These are phyloP conservation scores for Nothoprocta perdicaria DNA, from an alignment of 2,113 vertebrate genomes.

Conservation along the genomic window DNA sequence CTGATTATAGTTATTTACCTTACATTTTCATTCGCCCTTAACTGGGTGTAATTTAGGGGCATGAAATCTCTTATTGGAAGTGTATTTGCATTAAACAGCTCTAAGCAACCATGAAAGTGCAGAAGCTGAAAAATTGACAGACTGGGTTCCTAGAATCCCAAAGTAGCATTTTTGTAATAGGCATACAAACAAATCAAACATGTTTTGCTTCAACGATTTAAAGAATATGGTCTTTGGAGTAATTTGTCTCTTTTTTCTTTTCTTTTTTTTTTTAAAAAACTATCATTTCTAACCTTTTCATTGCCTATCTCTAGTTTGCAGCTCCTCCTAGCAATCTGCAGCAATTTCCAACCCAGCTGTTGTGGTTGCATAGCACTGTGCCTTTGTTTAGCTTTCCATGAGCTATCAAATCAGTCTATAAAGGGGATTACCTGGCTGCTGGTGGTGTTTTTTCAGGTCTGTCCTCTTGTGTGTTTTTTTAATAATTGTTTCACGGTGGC, in stretches of 20 bases:
- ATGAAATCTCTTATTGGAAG: conserved; percentile 89
- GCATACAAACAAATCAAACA: conserved; percentile 88
- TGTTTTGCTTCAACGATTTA: conserved; percentile 85
- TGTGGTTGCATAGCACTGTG: conserved; percentile 42
- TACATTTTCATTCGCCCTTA: conserved; percentile 88
- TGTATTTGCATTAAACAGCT: conserved; percentile 87
- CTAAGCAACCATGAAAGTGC: conserved; percentile 87
- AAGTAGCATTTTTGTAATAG: conserved; percentile 86
- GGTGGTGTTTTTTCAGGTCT: conserved; percentile 63
- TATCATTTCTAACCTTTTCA: conserved; percentile 82
- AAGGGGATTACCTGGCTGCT: conserved; percentile 75
- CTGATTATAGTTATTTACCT: conserved; percentile 90
- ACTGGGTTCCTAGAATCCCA: conserved; percentile 84
- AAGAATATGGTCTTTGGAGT: conserved; percentile 84
- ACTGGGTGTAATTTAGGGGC: conserved; percentile 88
- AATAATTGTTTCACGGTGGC: conserved; percentile 20
- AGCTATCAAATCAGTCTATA: conserved; percentile 69
- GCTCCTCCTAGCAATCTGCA: conserved; percentile 76
- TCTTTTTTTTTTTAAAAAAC: neutral
- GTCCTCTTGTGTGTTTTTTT: neutral
- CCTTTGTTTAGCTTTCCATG: conserved; percentile 72
- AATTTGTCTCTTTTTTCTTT: conserved; percentile 72
- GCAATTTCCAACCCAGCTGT: conserved; percentile 78
- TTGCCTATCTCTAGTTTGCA: conserved; percentile 78
- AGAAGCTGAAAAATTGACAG: conserved; percentile 87